A percentile compares a stretch with the other conserved stretches of the same genome.
phyloP scores from a whole-genome alignment of 2,113 vertebrate species.

The Pseudopodoces humilis region DNA sequence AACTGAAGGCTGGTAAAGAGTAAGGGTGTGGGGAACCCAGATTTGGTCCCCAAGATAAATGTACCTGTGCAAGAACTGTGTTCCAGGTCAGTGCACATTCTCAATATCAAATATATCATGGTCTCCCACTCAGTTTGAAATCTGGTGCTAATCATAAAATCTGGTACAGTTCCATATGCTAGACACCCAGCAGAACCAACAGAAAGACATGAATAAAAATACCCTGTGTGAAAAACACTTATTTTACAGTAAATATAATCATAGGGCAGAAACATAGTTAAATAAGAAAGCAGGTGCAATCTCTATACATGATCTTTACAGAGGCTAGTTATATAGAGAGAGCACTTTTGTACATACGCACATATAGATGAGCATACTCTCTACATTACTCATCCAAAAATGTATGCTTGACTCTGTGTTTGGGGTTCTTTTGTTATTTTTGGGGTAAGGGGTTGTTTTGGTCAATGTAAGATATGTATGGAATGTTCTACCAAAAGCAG shows the following conservation, averaged over 20 bases:
- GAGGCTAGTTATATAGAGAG: background rate
- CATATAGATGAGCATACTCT: background rate
- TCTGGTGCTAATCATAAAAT: background rate
- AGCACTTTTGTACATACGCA: background rate
- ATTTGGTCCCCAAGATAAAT: background rate
- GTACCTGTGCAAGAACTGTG: background rate
- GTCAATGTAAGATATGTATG: background rate
- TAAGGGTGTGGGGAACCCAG: background rate
- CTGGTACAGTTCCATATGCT: background rate
- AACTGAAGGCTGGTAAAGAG: background rate
- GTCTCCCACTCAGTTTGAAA: background rate
- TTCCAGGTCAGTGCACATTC: background rate
- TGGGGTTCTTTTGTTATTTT: fast-evolving
- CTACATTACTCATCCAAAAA: background rate
- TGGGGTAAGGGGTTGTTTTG: background rate
- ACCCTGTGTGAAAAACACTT: background rate
- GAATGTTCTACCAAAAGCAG: background rate
- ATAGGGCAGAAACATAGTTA: background rate
- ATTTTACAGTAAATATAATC: background rate
- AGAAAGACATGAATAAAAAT: background rate
- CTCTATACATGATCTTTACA: background rate
- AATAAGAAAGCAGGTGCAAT: background rate
- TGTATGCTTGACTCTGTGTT: background rate
- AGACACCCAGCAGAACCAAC: background rate
- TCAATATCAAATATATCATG: background rate